A percentile compares a stretch with the other conserved stretches of the same genome.
phyloP scores from a whole-genome alignment of 2,888 invertebrate species.

The Drosophila macrospina region DNA sequence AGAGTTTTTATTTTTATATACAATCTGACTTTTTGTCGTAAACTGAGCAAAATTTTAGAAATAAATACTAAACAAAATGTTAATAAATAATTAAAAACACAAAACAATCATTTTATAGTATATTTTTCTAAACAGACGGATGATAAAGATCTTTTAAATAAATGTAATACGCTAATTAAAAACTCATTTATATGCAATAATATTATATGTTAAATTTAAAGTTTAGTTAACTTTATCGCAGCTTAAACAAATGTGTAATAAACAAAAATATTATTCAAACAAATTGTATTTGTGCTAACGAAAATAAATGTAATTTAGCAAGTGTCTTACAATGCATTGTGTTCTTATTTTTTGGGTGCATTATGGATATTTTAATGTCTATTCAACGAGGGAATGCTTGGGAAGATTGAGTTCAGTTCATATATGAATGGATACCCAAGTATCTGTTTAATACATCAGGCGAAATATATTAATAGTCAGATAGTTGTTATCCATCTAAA shows the following conservation, averaged over 20 bases:
- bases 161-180: constrained; percentile 27
- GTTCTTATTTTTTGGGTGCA: background rate
- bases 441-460: too few relatives aligned
- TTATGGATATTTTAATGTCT: background rate
- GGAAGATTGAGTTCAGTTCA: too few relatives aligned
- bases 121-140: constrained; percentile 56
- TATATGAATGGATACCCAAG: too few relatives aligned
- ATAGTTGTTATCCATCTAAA: too few relatives aligned
- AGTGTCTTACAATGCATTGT: constrained; percentile 48
- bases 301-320: constrained; percentile 56
- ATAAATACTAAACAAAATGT: constrained; percentile 14
- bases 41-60: constrained; percentile 11
- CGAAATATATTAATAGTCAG: too few relatives aligned
- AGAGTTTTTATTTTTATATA: constrained; percentile 64
- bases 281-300: constrained; percentile 48
- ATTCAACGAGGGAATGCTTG: too few relatives aligned
- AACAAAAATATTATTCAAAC: constrained; percentile 6
- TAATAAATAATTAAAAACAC: constrained; percentile 3
- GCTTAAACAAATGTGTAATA: constrained; percentile 24
- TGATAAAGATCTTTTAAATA: constrained; percentile 32
- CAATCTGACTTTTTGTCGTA: constrained; percentile 57
- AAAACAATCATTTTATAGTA: constrained; percentile 36
- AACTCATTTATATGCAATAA: constrained; percentile 24
- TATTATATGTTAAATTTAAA: constrained; percentile 16
- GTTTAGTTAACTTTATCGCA: constrained; percentile 12